phyloP scores from a whole-genome alignment of 2,797 vertebrate genomes.

The Paramormyrops hopkinsi region DNA sequence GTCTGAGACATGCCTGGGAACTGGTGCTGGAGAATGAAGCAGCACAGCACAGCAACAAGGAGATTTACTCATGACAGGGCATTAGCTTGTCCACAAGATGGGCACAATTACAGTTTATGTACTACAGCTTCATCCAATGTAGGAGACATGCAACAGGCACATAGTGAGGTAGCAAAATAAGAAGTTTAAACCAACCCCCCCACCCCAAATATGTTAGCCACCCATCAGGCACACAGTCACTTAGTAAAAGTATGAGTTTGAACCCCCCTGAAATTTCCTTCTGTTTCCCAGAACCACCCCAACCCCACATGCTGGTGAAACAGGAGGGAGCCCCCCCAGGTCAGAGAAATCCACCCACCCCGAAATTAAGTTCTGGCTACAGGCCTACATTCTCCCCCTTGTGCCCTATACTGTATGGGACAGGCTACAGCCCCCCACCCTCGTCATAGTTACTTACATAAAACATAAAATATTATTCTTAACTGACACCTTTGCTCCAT shows the following conservation, averaged over 20 bases:
- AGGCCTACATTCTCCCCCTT: not conserved
- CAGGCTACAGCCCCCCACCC: not conserved
- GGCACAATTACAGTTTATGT: not conserved
- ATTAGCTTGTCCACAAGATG: not conserved
- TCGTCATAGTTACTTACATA: not conserved
- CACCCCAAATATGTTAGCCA: not conserved
- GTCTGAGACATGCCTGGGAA: not conserved
- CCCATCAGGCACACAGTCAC: not conserved
- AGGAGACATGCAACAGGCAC: not conserved
- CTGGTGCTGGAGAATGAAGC: conserved; percentile 32
- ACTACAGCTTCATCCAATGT: not conserved
- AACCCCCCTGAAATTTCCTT: not conserved
- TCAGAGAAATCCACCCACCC: not conserved
- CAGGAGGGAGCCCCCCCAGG: not conserved
- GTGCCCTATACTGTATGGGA: not conserved
- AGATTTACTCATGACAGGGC: not conserved
- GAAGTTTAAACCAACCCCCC: not conserved
- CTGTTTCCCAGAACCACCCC: not conserved
- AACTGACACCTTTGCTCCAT: not conserved
- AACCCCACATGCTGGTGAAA: not conserved
- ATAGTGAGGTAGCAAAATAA: not conserved
- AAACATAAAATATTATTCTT: not conserved
- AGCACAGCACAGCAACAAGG: not conserved
- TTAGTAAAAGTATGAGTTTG: not conserved
- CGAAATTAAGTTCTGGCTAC: not conserved